These are phyloP conservation scores for Oxyura jamaicensis DNA, from an alignment of 2,113 vertebrate genomes.

Conservation along the genomic window DNA sequence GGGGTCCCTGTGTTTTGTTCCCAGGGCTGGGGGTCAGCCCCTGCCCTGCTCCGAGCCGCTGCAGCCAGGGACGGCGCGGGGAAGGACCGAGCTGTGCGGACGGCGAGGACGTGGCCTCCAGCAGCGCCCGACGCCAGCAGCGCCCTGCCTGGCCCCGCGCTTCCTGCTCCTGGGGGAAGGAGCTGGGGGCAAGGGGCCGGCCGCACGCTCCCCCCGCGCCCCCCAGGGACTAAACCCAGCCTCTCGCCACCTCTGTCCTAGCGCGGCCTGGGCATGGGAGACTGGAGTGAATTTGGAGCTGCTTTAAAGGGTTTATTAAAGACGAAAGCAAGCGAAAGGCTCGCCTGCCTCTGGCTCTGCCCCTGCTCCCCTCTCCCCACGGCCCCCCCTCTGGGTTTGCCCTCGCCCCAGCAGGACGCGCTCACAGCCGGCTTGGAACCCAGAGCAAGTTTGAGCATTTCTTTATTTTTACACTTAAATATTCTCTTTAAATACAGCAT, in stretches of 20 bases:
- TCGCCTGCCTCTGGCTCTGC: background rate
- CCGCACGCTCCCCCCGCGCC: too few species aligned
- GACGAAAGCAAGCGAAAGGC: background rate
- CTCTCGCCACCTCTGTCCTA: background rate
- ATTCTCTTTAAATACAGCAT: constrained; percentile 76
- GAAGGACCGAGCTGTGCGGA: rapidly evolving
- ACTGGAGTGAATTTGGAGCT: background rate
- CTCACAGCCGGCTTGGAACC: background rate
- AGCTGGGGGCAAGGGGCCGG: too few species aligned
- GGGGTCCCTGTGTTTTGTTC: background rate
- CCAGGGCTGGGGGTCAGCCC: background rate
- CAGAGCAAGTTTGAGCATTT: constrained; percentile 40
- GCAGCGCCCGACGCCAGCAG: background rate
- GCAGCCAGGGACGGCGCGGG: rapidly evolving
- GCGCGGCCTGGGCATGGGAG: background rate
- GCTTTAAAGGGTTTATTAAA: background rate
- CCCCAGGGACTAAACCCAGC: background rate
- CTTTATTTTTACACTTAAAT: constrained; percentile 79
- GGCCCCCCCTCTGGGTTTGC: too few species aligned
- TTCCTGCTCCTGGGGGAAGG: background rate
- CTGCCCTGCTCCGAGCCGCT: background rate
- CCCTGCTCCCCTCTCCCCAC: too few species aligned
- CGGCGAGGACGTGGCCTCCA: background rate
- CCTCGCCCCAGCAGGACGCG: too few species aligned
- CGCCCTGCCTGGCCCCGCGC: background rate